Conservation (phyloP, 1,140 invertebrate species). For the Neuroterus valhalla region DNA sequence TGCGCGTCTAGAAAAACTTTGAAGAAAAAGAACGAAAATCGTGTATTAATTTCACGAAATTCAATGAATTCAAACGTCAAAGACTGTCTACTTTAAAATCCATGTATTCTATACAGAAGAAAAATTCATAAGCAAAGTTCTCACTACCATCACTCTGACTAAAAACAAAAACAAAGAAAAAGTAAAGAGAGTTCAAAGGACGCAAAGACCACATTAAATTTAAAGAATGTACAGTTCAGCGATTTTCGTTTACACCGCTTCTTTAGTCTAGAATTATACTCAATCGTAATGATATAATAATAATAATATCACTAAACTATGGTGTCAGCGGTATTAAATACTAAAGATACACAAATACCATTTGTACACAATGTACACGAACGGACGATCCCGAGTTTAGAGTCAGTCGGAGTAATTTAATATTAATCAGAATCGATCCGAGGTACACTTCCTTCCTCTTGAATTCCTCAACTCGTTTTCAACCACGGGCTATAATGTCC, state of each 20-base stretch:
- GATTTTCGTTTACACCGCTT: conserved; percentile 41
- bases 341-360: conserved; percentile 69
- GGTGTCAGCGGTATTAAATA: conserved; percentile 62
- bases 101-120: conserved; percentile 8
- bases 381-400: conserved; percentile 29
- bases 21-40: background rate
- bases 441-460: conserved; percentile 32
- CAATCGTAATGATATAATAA: conserved; percentile 31
- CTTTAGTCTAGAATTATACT: conserved; percentile 33
- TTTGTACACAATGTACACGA: conserved; percentile 70
- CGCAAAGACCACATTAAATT: conserved; percentile 50
- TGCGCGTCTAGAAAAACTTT: conserved; percentile 53
- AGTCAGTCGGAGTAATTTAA: conserved; percentile 55
- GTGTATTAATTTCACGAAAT: background rate
- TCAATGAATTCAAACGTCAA: background rate
- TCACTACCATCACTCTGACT: conserved; percentile 25
- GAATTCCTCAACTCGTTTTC: conserved; percentile 69
- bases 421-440: conserved; percentile 23
- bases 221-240: conserved; percentile 58
- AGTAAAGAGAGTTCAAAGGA: conserved; percentile 42
- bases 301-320: conserved; percentile 30
- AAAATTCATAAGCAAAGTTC: conserved; percentile 7
- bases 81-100: conserved; percentile 27
- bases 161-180: conserved; percentile 35
- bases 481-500: conserved; percentile 66